These are phyloP conservation scores for Sussaba pulchella DNA, from an alignment of 2,888 invertebrate species.

Conservation along the genomic window DNA sequence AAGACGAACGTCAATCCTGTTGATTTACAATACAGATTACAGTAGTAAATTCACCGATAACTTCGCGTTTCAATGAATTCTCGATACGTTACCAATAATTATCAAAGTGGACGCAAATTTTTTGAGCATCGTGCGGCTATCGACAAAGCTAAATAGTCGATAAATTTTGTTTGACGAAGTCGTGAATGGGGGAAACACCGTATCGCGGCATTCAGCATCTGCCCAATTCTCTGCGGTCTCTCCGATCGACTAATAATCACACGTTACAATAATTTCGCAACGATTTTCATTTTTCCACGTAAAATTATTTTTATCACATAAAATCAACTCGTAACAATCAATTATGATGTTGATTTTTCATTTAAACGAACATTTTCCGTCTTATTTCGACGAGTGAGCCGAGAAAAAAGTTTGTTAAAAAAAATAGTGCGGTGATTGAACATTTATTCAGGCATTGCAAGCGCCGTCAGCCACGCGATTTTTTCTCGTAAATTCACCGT, in stretches of 20 bases:
- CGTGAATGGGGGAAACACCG: neutral
- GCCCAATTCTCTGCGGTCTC: neutral
- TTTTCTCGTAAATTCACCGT: neutral
- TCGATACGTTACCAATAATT: conserved; percentile 1
- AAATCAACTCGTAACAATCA: too few relatives aligned
- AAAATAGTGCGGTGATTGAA: neutral
- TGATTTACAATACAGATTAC: too few relatives aligned
- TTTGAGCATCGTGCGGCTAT: neutral
- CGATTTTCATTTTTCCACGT: neutral
- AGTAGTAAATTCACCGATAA: neutral
- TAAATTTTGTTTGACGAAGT: neutral
- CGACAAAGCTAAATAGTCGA: neutral
- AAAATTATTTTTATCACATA: too few relatives aligned
- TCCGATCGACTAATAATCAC: too few relatives aligned
- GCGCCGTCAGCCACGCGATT: neutral
- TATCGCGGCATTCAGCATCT: neutral
- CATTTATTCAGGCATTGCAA: too few relatives aligned
- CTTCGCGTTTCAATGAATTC: neutral
- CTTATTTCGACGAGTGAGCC: too few relatives aligned
- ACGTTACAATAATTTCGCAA: neutral
- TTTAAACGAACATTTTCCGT: too few relatives aligned
- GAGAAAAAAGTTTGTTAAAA: too few relatives aligned
- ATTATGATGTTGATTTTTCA: too few relatives aligned
- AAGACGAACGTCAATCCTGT: neutral
- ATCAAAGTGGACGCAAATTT: neutral